Evolutionary conservation across 2,888 invertebrate species (phyloP).

Genomic region (Tholera decimalis): DNA sequence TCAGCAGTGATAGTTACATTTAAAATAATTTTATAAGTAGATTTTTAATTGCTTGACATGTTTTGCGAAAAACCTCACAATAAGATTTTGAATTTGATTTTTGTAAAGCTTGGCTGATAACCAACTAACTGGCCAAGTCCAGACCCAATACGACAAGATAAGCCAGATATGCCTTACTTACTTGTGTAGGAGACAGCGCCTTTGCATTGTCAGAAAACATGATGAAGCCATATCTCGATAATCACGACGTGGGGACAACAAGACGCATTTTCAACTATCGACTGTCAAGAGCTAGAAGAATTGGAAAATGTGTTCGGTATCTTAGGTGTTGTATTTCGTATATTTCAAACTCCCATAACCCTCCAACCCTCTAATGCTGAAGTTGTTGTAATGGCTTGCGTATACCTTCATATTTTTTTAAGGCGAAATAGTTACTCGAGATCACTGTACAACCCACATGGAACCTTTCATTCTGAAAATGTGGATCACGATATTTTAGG

Average conservation of each 20-base stretch:
- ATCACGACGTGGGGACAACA: conserved; percentile 41
- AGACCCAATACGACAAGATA: conserved; percentile 52
- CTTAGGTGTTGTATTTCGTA: conserved; percentile 49
- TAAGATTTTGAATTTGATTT: no score
- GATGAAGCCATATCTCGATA: conserved; percentile 60
- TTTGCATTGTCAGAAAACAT: conserved; percentile 58
- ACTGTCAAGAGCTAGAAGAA: conserved; percentile 47
- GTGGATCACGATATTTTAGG: conserved; percentile 42
- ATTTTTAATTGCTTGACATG: no score
- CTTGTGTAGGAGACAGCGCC: conserved; percentile 67
- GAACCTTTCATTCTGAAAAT: conserved; percentile 54
- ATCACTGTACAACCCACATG: conserved; percentile 48
- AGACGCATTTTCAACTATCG: no score
- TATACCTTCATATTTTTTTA: conserved; percentile 53
- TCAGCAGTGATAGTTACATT: no score
- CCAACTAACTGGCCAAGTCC: conserved; percentile 50
- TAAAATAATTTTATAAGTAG: no score
- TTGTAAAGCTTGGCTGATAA: conserved; percentile 45
- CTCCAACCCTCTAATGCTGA: conserved; percentile 12
- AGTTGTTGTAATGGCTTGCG: conserved; percentile 60
- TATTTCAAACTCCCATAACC: conserved; percentile 43
- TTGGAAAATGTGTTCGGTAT: conserved; percentile 33
- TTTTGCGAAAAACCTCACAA: no score
- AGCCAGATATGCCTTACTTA: conserved; percentile 55
- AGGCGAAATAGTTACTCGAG: conserved; percentile 46